Base-by-base conservation (phyloP, 2,888 invertebrate genomes). In the Ceriagrion tenellum region DNA sequence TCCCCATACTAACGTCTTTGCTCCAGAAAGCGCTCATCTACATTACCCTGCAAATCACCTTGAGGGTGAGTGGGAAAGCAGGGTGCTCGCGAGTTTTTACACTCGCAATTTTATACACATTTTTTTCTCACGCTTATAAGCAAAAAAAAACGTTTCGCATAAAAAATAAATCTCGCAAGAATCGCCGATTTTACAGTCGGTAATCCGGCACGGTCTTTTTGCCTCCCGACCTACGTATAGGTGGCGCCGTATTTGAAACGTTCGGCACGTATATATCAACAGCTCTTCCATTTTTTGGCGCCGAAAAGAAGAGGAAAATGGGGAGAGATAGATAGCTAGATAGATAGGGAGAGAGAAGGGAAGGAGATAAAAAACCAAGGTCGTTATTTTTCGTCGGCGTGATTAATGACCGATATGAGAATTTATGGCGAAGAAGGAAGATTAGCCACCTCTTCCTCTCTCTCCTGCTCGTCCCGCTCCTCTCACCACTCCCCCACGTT, bases 351-450 rank as follows among this genome's bases (percentile, higher is more conserved):
- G 69, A 47, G 30, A 35, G 35, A 30, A 56, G 30, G n/a, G 63
- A 63, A 47, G 30, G 63, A 23, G 26, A 35, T 26, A n/a, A 69
- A 47, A 26, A n/a, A n/a, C 35, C 12, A 30, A 10, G 40, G 18
- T n/a, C 30, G 35, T 59, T 30, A 55, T 59, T 59, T 59, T 59
- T 59, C 59, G 59, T 16, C 18, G 20, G 20, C 13, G 93, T 93
- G 93, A 93, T 93, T 93, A 93, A 93, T 93, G 93, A 47, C 69
- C 93, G 74, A 93, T 93, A 93, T 74, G 93, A 93, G 93, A 93
- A 93, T 93, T 93, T 93, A 93, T 74, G 93, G 93, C 74, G 69
- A 69, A 93, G 93, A n/a, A 40, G 40, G 69, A 93, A 93, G 93
- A 93, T 93, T 74, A 93, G 93, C 47, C n/a, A 8, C 59, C 63